A percentile compares a stretch with the other conserved stretches of the same genome.
Evolutionary conservation across 2,888 invertebrate species (phyloP).

Genomic region (Harpalus rubripes): DNA sequence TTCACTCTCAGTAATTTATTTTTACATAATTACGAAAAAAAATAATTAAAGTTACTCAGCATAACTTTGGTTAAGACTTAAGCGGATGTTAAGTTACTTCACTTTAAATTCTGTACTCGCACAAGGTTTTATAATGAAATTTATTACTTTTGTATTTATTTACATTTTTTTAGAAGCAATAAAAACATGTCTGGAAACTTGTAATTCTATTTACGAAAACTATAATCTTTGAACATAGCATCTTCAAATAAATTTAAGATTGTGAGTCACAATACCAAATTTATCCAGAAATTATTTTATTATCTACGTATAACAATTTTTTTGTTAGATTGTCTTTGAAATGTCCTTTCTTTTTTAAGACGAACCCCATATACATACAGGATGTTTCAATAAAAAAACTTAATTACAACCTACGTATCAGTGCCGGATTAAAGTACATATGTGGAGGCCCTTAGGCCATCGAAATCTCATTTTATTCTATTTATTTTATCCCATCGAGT

Average conservation of each 20-base stretch:
- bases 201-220: no score
- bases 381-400: no score
- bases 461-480: no score
- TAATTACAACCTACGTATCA: no score
- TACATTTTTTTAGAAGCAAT: no score
- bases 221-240: no score
- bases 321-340: not conserved
- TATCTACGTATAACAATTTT: not conserved
- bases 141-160: no score
- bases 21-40: slow-evolving; percentile 5
- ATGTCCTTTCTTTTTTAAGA: not conserved
- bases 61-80: not conserved
- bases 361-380: not conserved
- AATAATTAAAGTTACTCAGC: not conserved
- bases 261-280: not conserved
- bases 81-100: not conserved
- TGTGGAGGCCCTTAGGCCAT: no score
- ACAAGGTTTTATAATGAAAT: not conserved
- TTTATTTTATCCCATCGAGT: no score
- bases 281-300: not conserved
- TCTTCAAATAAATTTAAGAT: not conserved
- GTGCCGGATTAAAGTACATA: no score
- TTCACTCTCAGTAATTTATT: not conserved
- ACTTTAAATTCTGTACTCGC: not conserved
- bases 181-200: no score